Base-by-base conservation (phyloP, 2,888 invertebrate species). In the Cheilosia soror region DNA sequence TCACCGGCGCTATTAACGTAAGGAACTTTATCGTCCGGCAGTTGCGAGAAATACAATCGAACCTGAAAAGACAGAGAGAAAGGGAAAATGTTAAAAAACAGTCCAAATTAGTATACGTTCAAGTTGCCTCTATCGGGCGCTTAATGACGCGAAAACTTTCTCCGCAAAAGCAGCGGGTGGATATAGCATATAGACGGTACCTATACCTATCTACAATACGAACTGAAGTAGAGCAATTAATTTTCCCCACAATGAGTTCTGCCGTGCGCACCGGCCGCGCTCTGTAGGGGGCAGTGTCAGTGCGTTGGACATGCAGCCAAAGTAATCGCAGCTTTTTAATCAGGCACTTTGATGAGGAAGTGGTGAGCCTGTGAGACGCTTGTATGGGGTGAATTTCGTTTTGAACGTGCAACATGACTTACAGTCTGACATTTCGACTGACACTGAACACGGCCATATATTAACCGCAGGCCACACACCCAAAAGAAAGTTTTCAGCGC, bases 1-100 rank as follows among this genome's bases (percentile, higher is more conserved):
- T 98, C 98, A 4, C 98, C 98, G 20, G 96, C 96, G 90, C 97
- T 98, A 93, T 98, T 98, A 89, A 98, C 97, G 93, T 98, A 98
- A 76, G 99, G 99, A 81, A 99, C 97, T 93, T 98, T 98, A 93
- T 98, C 98, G 93, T 99, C 98, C 11, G 99, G 97, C 81, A 99
- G 94, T 87, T 96, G 96, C 78, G 97, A 97, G 94, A 99, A 99
- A 94, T 98, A 99, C 90, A 98, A 95, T 93, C 99, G 98, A 87
- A 99, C 98, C 99, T 99, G 95, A 87, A 94, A 94, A 42, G 63
- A 77, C 7, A 62, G 42, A 49, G 40, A 73, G 11, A 42, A 15
- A 11, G 31, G 20, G 51, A 75, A 82, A 80, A 66, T 77, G 73
- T 87, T 81, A 82, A 83, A 83, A 83, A 72, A 71, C 31, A 44